A percentile compares a stretch with the other conserved stretches of the same genome.
Conservation (phyloP, 2,797 vertebrate species). For the Potorous gilbertii region DNA sequence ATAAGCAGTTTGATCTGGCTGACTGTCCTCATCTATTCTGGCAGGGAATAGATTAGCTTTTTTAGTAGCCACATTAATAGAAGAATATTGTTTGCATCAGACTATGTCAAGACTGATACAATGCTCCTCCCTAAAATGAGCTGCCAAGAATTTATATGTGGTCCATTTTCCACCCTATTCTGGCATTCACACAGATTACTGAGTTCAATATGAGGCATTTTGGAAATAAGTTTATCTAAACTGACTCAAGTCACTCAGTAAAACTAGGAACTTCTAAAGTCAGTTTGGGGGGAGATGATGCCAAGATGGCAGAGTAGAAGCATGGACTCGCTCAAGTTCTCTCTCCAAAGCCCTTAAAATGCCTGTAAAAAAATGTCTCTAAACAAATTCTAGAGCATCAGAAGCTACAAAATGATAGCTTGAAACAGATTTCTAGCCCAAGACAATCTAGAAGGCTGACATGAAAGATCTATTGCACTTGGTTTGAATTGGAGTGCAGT, state of each 20-base stretch:
- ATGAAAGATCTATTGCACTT: too few species aligned
- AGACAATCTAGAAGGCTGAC: too few species aligned
- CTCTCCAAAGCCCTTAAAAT: too few species aligned
- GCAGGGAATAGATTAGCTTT: not conserved
- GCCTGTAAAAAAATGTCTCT: too few species aligned
- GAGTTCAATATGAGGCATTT: not conserved
- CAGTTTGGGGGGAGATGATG: not conserved
- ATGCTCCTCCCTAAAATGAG: not conserved
- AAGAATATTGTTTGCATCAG: not conserved
- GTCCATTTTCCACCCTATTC: not conserved
- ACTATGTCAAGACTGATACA: not conserved
- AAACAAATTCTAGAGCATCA: too few species aligned
- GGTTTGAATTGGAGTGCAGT: too few species aligned
- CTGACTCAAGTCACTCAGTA: not conserved
- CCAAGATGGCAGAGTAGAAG: too few species aligned
- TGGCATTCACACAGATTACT: not conserved
- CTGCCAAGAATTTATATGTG: not conserved
- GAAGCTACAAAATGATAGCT: too few species aligned
- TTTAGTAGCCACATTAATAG: not conserved
- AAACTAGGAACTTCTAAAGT: not conserved
- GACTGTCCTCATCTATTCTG: not conserved
- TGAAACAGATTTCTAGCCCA: too few species aligned
- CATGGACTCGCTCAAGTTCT: too few species aligned
- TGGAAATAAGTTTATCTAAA: not conserved
- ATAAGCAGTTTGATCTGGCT: not conserved